A percentile compares a stretch with the other conserved stretches of the same genome.
Evolutionary conservation across 2,113 vertebrate genomes (phyloP).

Genomic region (Gobio gobio): DNA sequence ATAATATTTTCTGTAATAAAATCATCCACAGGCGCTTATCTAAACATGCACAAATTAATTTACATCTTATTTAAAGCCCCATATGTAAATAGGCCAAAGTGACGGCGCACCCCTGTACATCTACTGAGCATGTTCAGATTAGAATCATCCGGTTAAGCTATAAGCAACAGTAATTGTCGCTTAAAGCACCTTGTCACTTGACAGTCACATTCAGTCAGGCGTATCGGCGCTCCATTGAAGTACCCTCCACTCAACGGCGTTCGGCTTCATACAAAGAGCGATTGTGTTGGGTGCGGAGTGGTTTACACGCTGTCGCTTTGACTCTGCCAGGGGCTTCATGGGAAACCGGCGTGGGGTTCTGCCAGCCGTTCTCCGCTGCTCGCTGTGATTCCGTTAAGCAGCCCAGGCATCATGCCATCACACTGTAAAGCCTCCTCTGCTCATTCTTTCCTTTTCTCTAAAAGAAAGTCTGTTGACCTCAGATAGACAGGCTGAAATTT

Average conservation of each 20-base stretch:
- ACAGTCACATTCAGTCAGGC: conserved; percentile 53
- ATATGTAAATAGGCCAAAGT: conserved; percentile 22
- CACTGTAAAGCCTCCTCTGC: conserved; percentile 60
- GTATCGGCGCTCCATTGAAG: conserved; percentile 52
- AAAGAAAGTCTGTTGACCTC: conserved; percentile 67
- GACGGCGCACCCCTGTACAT: not conserved
- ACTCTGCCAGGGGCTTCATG: conserved; percentile 52
- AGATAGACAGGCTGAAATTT: conserved; percentile 65
- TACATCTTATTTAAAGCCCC: conserved; percentile 6
- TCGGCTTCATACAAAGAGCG: conserved; percentile 60
- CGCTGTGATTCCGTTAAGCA: conserved; percentile 59
- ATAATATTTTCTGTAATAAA: conserved; percentile 6
- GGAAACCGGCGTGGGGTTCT: conserved; percentile 53
- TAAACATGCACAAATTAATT: conserved; percentile 5
- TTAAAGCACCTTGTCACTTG: conserved; percentile 56
- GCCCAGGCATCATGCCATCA: conserved; percentile 64
- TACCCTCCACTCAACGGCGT: conserved; percentile 55
- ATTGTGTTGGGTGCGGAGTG: conserved; percentile 58
- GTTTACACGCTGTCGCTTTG: conserved; percentile 60
- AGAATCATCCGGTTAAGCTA: conserved; percentile 24
- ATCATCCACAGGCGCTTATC: conserved; percentile 17
- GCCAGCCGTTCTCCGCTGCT: conserved; percentile 64
- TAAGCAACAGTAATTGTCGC: conserved; percentile 37
- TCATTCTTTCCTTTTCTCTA: conserved; percentile 62
- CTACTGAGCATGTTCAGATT: conserved; percentile 21